A percentile compares a stretch with the other conserved stretches of the same genome.
These are phyloP conservation scores for Coreius guichenoti DNA, from an alignment of 2,797 vertebrate species.

Conservation along the genomic window DNA sequence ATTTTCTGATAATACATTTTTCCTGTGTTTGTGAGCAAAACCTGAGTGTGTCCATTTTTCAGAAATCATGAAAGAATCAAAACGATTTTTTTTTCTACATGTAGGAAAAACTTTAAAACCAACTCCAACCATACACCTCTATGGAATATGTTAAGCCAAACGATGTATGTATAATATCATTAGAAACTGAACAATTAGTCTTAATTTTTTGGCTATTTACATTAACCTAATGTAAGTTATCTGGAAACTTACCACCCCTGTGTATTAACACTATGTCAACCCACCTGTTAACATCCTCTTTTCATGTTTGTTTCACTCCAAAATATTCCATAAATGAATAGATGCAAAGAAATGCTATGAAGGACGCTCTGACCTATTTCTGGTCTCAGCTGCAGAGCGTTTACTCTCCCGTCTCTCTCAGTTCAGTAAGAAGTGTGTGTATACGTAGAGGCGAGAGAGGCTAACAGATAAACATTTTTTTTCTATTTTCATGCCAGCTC, in stretches of 20 bases:
- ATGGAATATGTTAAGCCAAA: neutral
- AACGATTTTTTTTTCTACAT: neutral
- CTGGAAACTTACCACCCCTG: neutral
- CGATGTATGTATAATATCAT: neutral
- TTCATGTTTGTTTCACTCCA: neutral
- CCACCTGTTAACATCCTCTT: neutral
- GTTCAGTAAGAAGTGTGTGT: slow-evolving; percentile 25
- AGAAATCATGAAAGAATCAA: neutral
- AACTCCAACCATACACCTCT: neutral
- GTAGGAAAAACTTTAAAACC: no score
- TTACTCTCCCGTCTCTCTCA: slow-evolving; percentile 6
- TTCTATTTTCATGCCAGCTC: slow-evolving; percentile 52
- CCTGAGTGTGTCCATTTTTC: neutral
- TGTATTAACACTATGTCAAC: neutral
- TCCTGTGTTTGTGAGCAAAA: neutral
- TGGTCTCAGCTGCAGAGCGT: slow-evolving; percentile 43
- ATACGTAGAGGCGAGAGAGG: slow-evolving; percentile 32
- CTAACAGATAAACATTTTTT: slow-evolving; percentile 56
- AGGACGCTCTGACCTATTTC: slow-evolving; percentile 26
- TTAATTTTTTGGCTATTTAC: neutral
- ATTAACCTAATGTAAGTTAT: neutral
- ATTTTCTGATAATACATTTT: no score
- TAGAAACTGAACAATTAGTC: neutral
- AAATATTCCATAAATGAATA: slow-evolving; percentile 18
- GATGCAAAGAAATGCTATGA: neutral